These are phyloP conservation scores for Pogona vitticeps DNA, from an alignment of 2,113 vertebrate genomes.

Conservation along the genomic window DNA sequence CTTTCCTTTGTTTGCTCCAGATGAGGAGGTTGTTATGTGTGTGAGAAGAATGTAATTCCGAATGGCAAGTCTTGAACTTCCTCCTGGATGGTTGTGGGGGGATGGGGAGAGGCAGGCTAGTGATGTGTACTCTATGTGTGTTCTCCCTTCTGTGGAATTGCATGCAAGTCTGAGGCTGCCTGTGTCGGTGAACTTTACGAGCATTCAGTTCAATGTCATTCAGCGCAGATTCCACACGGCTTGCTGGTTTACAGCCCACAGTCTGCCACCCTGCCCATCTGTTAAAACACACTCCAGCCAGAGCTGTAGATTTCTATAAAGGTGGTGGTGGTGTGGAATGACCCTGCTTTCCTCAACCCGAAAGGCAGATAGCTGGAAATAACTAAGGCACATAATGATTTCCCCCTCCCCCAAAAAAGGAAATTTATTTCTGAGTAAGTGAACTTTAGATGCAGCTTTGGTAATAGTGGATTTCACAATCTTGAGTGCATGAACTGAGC, in stretches of 20 bases:
- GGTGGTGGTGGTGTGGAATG: not conserved
- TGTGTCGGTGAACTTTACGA: conserved; percentile 66
- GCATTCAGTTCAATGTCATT: conserved; percentile 36
- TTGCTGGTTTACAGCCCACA: conserved; percentile 57
- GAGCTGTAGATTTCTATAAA: not conserved
- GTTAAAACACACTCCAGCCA: conserved; percentile 56
- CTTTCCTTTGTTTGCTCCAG: conserved; percentile 6
- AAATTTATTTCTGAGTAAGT: not conserved
- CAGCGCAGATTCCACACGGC: conserved; percentile 50
- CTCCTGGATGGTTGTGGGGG: not conserved
- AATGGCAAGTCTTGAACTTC: conserved; percentile 50
- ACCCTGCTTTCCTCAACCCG: not conserved
- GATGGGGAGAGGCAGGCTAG: not conserved
- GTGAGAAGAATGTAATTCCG: not conserved
- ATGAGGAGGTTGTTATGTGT: conserved; percentile 1
- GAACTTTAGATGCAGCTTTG: not conserved
- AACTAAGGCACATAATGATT: not conserved
- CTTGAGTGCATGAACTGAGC: not conserved
- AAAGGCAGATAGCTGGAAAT: not conserved
- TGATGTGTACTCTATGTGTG: not conserved
- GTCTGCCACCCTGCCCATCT: conserved; percentile 55
- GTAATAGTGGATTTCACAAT: not conserved
- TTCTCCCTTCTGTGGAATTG: not conserved
- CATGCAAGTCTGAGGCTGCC: conserved; percentile 50
- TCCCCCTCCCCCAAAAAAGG: too few relatives aligned